Conservation (phyloP, 2,797 vertebrate species). For the Pseudochirops corinnae region DNA sequence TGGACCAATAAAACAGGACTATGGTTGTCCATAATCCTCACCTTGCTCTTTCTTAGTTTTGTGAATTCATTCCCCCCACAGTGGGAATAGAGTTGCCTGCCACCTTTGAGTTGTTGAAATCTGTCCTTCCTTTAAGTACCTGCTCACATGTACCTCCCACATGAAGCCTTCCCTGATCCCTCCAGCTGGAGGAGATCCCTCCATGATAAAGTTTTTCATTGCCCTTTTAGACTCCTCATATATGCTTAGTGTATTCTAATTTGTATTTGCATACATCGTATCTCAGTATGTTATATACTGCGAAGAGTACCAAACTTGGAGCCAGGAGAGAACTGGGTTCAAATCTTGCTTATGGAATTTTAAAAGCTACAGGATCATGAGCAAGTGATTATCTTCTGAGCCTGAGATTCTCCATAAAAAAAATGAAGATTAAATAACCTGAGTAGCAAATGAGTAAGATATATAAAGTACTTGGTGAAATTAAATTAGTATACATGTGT, state of each 20-base stretch:
- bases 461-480: neutral
- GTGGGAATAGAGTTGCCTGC: neutral
- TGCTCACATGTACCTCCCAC: neutral
- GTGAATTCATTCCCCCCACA: neutral
- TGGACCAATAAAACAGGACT: neutral
- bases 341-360: neutral
- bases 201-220: neutral
- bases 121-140: neutral
- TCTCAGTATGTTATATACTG: neutral
- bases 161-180: neutral
- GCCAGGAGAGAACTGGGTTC: neutral
- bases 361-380: neutral
- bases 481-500: neutral
- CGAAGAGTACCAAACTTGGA: neutral
- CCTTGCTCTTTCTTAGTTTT: neutral
- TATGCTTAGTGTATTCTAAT: neutral
- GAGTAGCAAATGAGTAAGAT: neutral
- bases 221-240: neutral
- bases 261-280: neutral
- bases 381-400: neutral
- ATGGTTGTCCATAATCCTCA: neutral
- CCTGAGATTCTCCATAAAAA: neutral
- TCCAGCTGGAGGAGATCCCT: neutral
- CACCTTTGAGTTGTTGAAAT: neutral
- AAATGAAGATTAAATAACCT: neutral